phyloP scores from a whole-genome alignment of 1,140 invertebrate species.

The Sarcophaga bullata region DNA sequence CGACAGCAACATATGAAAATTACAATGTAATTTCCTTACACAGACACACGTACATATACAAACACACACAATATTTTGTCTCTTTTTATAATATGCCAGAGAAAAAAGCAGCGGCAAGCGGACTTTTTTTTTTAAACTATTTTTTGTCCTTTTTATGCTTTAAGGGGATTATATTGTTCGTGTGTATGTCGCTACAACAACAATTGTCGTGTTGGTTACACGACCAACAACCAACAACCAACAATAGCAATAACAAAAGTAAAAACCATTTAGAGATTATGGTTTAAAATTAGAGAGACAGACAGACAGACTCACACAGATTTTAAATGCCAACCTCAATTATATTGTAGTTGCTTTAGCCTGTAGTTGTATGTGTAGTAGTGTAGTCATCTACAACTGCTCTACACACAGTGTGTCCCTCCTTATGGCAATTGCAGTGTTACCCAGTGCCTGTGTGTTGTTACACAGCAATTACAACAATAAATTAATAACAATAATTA shows the following conservation, averaged over 20 bases:
- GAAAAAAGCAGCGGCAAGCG: too few species aligned
- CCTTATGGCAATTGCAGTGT: too few species aligned
- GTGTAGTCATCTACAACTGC: too few species aligned
- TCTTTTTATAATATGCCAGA: too few species aligned
- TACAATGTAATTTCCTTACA: too few species aligned
- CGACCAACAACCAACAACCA: neutral
- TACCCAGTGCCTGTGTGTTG: neutral
- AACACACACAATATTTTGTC: neutral
- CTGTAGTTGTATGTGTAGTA: too few species aligned
- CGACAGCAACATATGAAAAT: too few species aligned
- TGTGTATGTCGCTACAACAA: slow-evolving; percentile 5
- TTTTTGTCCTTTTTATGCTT: neutral
- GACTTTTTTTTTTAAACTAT: too few species aligned
- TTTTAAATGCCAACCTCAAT: slow-evolving; percentile 34
- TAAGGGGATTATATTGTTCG: neutral
- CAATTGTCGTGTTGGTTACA: neutral
- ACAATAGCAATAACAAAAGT: neutral
- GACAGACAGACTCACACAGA: slow-evolving; percentile 26
- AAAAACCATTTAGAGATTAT: slow-evolving; percentile 33
- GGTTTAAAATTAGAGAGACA: slow-evolving; percentile 26
- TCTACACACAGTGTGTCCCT: neutral
- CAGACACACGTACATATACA: too few species aligned
- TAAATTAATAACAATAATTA: slow-evolving; percentile 21
- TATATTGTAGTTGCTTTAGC: slow-evolving; percentile 13
- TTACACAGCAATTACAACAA: neutral